Conservation (phyloP, 2,888 invertebrate genomes). For the Trichopria drosophilae region DNA sequence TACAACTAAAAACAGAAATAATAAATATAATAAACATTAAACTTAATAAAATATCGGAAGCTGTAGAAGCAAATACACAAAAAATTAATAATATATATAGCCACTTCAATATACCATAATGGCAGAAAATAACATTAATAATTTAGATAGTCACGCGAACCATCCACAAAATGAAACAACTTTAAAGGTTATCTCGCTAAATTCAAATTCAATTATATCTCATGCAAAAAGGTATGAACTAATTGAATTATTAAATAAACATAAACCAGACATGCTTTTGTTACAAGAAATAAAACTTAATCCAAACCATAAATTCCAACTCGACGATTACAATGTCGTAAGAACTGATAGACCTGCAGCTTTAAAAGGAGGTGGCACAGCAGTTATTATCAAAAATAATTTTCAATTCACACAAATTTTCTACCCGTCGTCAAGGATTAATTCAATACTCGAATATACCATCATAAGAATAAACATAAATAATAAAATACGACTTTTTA, state of each 20-base stretch:
- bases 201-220: constrained; percentile 28
- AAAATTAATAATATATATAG: too few relatives aligned
- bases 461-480: constrained; percentile 17
- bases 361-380: constrained; percentile 28
- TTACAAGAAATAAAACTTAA: constrained; percentile 33
- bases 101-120: too few relatives aligned
- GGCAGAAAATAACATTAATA: too few relatives aligned
- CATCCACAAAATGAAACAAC: not conserved
- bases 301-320: constrained; percentile 16
- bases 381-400: constrained; percentile 24
- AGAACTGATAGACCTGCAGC: constrained; percentile 24
- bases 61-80: too few relatives aligned
- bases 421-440: too few relatives aligned
- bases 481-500: not conserved
- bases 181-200: constrained; percentile 20
- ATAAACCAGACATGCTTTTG: constrained; percentile 25
- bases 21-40: too few relatives aligned
- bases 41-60: too few relatives aligned
- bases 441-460: constrained; percentile 21
- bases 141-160: too few relatives aligned
- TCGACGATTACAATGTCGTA: constrained; percentile 27
- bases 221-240: constrained; percentile 13
- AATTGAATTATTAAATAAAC: not conserved
- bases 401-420: constrained; percentile 18
- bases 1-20: too few relatives aligned